Conservation (phyloP, 1,140 invertebrate genomes). For the Tachypleus tridentatus region DNA sequence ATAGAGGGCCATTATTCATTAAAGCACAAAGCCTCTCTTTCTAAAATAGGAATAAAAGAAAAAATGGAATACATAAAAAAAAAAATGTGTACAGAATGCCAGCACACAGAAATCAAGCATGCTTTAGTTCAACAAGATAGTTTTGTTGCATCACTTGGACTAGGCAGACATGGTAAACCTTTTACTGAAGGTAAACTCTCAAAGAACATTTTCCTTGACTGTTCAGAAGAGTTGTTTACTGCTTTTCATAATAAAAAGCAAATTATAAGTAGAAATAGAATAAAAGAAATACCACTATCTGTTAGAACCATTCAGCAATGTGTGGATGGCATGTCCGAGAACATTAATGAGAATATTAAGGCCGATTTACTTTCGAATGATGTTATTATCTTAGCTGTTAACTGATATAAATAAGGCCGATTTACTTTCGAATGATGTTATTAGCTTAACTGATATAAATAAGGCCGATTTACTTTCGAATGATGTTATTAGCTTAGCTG, state of each 20-base stretch:
- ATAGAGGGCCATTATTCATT: background rate
- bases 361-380: background rate
- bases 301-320: background rate
- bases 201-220: background rate
- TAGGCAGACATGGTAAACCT: background rate
- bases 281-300: background rate
- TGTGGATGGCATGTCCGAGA: background rate
- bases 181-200: background rate
- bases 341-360: background rate
- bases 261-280: background rate
- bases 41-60: background rate
- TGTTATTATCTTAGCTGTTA: no score
- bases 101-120: background rate
- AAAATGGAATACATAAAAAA: background rate
- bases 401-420: background rate
- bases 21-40: slow-evolving; percentile 1
- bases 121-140: background rate
- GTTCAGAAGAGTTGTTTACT: slow-evolving; percentile 1
- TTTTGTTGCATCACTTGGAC: slow-evolving; percentile 5
- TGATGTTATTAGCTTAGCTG: no score
- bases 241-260: background rate
- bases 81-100: slow-evolving; percentile 1
- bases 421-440: no score
- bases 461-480: background rate
- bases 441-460: background rate